Base-by-base conservation (phyloP, 2,888 invertebrate genomes). In the Agrochola litura region DNA sequence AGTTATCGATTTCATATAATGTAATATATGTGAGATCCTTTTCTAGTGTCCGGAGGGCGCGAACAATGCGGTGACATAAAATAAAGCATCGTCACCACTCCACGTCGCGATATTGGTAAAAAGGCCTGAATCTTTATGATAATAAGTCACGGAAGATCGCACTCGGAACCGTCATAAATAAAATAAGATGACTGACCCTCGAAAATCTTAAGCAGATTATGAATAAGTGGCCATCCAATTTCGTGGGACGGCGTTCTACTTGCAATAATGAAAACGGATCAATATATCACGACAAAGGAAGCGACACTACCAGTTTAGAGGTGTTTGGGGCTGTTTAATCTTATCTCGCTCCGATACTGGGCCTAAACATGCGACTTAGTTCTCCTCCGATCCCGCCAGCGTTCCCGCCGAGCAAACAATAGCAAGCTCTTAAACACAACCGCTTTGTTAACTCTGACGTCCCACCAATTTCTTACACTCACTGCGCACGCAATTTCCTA, bases 151-250 rank as follows among this genome's bases (percentile, higher is more conserved):
- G 86, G 85, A 86, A 88, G 82, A 88, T 90, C 86, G 80, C 85
- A 88, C 89, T 86, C 80, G 82, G 81, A 78, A 84, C 80, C 79
- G 83, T 88, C 90, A 91, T 92, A 92, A 91, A 92, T 91, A 92
- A 89, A 90, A 91, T 90, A 90, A 88, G 87, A 90, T 85, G 86
- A 88, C 89, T 90, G 91, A 90, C 90, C 91, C 89, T 89, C 85
- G 81, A 87, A 90, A 90, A 89, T 89, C 90, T 86, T 91, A 90
- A 89, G 90, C 86, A 88, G 90, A 91, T 93, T 92, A 92, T 91
- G 91, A 92, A 91, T 91, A 92, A 89, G 87, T 87, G 88, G 89
- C 85, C 68, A 85, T 90, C 87, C 86, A 88, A 90, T 90, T 88
- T 88, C 78, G 76, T 79, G 73, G 75, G 81, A 85, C 58, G 63